A percentile compares a stretch with the other conserved stretches of the same genome.
phyloP scores from a whole-genome alignment of 2,113 vertebrate species.

The Lasiurus cinereus region DNA sequence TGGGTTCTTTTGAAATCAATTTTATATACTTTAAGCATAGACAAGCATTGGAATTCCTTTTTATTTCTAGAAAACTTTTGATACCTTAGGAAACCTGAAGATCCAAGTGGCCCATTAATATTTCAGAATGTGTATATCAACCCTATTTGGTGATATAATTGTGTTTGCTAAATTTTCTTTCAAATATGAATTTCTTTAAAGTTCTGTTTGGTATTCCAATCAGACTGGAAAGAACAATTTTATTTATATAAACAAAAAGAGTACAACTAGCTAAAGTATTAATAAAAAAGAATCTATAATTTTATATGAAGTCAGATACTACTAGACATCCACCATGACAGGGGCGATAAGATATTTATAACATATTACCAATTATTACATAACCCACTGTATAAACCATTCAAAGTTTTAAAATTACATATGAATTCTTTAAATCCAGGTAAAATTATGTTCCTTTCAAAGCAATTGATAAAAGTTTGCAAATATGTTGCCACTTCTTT shows the following conservation, averaged over 20 bases:
- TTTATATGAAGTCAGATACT: background rate
- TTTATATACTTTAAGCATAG: background rate
- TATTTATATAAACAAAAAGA: background rate
- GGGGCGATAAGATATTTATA: accelerated
- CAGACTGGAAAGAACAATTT: background rate
- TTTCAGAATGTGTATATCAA: background rate
- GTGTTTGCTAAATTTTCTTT: background rate
- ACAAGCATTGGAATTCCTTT: background rate
- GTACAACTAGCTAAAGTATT: background rate
- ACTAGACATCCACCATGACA: accelerated
- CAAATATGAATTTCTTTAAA: background rate
- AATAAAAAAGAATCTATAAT: background rate
- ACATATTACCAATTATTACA: accelerated
- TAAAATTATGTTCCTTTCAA: background rate
- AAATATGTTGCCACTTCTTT: background rate
- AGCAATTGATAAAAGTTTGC: background rate
- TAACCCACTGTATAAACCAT: accelerated
- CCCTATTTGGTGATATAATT: background rate
- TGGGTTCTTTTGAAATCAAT: background rate
- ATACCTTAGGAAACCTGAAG: background rate
- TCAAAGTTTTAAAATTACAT: background rate
- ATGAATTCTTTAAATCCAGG: background rate
- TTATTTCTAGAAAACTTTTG: background rate
- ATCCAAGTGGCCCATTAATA: background rate
- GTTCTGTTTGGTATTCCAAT: background rate